Conservation (phyloP, 2,797 vertebrate species). For the Coccyzus lansbergi region DNA sequence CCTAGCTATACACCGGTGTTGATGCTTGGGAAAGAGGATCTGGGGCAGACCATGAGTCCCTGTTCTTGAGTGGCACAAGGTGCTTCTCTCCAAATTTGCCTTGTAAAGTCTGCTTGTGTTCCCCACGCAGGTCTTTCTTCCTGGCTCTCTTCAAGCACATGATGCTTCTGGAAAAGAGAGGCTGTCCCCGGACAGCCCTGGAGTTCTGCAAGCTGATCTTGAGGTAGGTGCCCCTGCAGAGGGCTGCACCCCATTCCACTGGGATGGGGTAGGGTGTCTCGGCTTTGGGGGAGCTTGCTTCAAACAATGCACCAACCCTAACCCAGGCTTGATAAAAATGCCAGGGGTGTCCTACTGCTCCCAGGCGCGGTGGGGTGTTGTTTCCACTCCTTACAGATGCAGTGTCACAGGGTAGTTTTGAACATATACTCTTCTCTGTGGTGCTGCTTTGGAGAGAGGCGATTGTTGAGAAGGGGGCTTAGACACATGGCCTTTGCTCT, state of each 20-base stretch:
- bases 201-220: constrained; percentile 96
- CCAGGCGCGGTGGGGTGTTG: background rate
- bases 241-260: background rate
- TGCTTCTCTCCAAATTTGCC: background rate
- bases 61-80: background rate
- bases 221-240: constrained; percentile 75
- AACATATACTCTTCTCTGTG: background rate
- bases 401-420: background rate
- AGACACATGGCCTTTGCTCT: background rate
- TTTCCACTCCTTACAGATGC: background rate
- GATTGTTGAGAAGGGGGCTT: background rate
- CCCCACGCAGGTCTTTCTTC: constrained; percentile 88
- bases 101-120: background rate
- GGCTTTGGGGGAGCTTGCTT: background rate
- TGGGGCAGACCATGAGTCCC: background rate
- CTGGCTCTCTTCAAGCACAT: constrained; percentile 95
- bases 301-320: rapidly evolving
- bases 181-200: constrained; percentile 93
- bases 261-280: background rate
- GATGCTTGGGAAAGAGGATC: background rate
- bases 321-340: rapidly evolving
- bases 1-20: background rate
- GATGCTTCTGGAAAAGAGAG: constrained; percentile 95
- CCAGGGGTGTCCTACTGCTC: background rate
- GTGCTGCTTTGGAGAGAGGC: background rate